A percentile compares a stretch with the other conserved stretches of the same genome.
These are phyloP conservation scores for Caenorhabditis sp. DNA, from an alignment of 2,888 invertebrate genomes.

Conservation along the genomic window DNA sequence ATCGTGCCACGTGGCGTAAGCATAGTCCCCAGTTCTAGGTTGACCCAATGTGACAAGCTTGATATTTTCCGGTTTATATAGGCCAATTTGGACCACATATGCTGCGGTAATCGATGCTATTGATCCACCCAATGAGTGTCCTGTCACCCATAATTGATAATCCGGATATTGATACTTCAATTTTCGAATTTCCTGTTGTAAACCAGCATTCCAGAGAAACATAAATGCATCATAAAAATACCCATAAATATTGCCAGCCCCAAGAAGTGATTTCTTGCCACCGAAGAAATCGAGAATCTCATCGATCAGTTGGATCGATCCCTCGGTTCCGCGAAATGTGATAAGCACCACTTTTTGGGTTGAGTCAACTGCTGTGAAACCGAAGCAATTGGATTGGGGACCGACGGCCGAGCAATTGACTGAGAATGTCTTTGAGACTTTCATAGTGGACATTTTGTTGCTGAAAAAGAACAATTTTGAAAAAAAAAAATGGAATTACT, in stretches of 20 bases:
- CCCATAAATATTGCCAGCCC: conserved; percentile 38
- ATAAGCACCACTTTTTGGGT: conserved; percentile 40
- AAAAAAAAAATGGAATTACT: too few relatives aligned
- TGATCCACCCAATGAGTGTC: conserved; percentile 52
- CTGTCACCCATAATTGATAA: conserved; percentile 45
- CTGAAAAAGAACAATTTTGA: conserved; percentile 1
- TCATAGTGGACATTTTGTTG: conserved; percentile 32
- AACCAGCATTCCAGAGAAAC: conserved; percentile 43
- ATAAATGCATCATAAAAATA: conserved; percentile 53
- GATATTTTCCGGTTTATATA: conserved; percentile 27
- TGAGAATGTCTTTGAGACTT: conserved; percentile 17
- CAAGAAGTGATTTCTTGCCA: conserved; percentile 29
- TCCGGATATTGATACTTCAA: conserved; percentile 38
- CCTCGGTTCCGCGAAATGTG: conserved; percentile 48
- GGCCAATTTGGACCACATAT: conserved; percentile 34
- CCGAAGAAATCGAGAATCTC: conserved; percentile 34
- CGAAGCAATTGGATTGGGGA: conserved; percentile 35
- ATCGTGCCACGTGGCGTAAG: conserved; percentile 48
- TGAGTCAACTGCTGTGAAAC: conserved; percentile 32
- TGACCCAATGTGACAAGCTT: conserved; percentile 56
- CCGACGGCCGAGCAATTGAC: conserved; percentile 31
- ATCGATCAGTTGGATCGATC: conserved; percentile 33
- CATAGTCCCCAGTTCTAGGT: conserved; percentile 51
- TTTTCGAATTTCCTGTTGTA: conserved; percentile 26
- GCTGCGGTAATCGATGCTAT: conserved; percentile 52